These are phyloP conservation scores for Anastrepha obliqua DNA, from an alignment of 1,140 invertebrate species.

Conservation along the genomic window DNA sequence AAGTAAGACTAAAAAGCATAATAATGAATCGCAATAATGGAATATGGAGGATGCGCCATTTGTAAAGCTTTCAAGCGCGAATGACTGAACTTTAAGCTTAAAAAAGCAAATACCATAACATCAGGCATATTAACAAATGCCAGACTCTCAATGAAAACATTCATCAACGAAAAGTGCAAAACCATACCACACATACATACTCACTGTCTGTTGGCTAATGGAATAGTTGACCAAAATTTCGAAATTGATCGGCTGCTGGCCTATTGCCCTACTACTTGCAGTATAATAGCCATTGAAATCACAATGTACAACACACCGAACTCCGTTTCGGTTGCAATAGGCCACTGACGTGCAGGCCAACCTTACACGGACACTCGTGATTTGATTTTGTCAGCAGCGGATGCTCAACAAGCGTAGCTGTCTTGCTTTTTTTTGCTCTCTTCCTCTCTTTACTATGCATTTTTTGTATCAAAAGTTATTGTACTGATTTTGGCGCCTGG, in stretches of 20 bases:
- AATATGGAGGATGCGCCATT: not conserved
- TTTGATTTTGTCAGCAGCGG: not conserved
- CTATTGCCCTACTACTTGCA: slow-evolving; percentile 19
- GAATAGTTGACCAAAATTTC: slow-evolving; percentile 14
- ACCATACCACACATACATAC: not conserved
- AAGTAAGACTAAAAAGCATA: not conserved
- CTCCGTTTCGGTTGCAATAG: not conserved
- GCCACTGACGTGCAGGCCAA: slow-evolving; percentile 9
- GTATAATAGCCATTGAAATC: not conserved
- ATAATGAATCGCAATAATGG: not conserved
- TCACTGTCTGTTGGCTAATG: not conserved
- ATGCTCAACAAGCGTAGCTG: not conserved
- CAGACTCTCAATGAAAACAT: not conserved
- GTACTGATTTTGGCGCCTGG: not conserved
- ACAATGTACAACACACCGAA: not conserved
- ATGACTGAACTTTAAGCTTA: not conserved
- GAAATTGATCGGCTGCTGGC: not conserved
- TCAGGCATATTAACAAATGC: too few relatives aligned
- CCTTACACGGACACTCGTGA: not conserved
- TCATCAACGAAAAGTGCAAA: not conserved
- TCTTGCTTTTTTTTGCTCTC: not conserved
- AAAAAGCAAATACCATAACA: too few relatives aligned
- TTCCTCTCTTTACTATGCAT: not conserved
- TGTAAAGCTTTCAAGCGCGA: slow-evolving; percentile 9
- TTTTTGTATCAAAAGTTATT: not conserved